phyloP scores from a whole-genome alignment of 2,888 invertebrate genomes.

The Morpho helenor region DNA sequence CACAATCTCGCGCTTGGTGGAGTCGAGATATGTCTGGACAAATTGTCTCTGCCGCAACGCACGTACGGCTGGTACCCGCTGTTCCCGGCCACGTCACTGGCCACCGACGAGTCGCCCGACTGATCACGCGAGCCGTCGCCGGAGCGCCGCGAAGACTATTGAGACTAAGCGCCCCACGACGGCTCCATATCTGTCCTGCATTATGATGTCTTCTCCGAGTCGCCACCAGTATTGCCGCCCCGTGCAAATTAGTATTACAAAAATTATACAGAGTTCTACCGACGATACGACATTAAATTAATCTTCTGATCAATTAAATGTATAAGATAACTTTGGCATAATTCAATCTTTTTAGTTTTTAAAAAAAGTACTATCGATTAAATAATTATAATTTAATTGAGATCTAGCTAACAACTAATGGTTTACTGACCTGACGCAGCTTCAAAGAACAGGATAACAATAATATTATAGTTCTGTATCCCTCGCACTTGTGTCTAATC shows the following conservation, averaged over 20 bases:
- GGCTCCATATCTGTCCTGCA: slow-evolving; percentile 36
- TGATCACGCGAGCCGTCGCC: slow-evolving; percentile 78
- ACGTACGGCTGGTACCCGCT: slow-evolving; percentile 95
- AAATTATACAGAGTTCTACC: not conserved
- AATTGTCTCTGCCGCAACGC: slow-evolving; percentile 87
- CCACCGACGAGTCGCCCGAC: slow-evolving; percentile 79
- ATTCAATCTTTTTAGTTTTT: no score
- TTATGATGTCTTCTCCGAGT: not conserved
- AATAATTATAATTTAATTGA: no score
- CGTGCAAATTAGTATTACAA: not conserved
- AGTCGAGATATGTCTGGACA: slow-evolving; percentile 91
- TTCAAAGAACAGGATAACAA: no score
- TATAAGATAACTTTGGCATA: no score
- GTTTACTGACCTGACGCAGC: no score
- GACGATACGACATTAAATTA: no score
- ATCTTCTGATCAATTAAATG: no score
- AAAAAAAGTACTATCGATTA: no score
- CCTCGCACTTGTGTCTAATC: no score
- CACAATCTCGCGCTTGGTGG: slow-evolving; percentile 90
- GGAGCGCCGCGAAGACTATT: slow-evolving; percentile 61
- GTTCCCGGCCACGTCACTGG: slow-evolving; percentile 91
- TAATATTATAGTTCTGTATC: no score
- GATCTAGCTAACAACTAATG: no score
- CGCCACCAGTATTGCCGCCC: slow-evolving; percentile 9
- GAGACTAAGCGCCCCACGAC: slow-evolving; percentile 49